Evolutionary conservation across 1,140 invertebrate genomes (phyloP).

Genomic region (Brachionus sp.): DNA sequence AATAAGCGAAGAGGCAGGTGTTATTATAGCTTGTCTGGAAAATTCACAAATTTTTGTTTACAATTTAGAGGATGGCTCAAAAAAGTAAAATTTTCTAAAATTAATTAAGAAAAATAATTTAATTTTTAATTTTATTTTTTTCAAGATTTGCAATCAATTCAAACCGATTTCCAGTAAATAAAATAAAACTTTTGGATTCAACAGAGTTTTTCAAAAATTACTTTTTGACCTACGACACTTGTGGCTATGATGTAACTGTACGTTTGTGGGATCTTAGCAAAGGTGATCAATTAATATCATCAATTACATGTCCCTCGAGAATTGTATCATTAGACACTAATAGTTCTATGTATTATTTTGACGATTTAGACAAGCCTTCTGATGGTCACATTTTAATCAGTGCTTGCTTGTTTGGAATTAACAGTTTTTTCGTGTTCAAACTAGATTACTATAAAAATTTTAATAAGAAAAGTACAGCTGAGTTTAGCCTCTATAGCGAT

Average conservation of each 20-base stretch:
- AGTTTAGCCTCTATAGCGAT: background rate
- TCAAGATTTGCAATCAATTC: background rate
- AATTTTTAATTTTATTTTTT: background rate
- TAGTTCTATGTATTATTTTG: background rate
- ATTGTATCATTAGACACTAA: background rate
- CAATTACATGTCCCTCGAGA: conserved; percentile 16
- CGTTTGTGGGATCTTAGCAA: conserved; percentile 73
- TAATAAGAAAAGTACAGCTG: background rate
- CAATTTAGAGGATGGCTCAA: conserved; percentile 75
- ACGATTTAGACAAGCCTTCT: background rate
- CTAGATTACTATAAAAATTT: background rate
- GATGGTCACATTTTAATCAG: background rate
- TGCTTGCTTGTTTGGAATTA: conserved; percentile 9
- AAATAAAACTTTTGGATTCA: background rate
- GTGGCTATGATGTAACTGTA: conserved; percentile 69
- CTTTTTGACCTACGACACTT: conserved; percentile 68
- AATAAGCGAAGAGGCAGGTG: conserved; percentile 73
- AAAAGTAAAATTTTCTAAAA: conserved; percentile 51
- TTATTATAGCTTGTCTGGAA: conserved; percentile 76
- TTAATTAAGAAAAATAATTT: too few species aligned
- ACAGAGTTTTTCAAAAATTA: conserved; percentile 43
- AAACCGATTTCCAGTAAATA: conserved; percentile 34
- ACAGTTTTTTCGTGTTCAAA: background rate
- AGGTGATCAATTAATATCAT: conserved; percentile 60
- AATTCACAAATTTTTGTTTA: conserved; percentile 77